Evolutionary conservation across 2,113 vertebrate species (phyloP).

Genomic region (Catharus fuscescens): DNA sequence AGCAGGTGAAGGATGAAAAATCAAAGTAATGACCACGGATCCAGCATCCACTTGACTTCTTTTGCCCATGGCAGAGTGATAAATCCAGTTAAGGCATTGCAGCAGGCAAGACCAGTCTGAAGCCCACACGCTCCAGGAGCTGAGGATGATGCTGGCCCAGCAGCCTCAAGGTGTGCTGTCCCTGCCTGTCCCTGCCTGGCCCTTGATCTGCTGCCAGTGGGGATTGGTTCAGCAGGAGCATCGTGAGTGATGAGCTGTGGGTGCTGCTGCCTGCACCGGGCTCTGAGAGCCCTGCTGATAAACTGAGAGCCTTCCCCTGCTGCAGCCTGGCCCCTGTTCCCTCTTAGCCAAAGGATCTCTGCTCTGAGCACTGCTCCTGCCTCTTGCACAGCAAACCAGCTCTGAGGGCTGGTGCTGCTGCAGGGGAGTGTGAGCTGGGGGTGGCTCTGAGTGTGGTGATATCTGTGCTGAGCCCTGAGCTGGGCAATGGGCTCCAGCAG

Average conservation of each 20-base stretch:
- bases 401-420: not conserved
- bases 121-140: accelerated
- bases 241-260: not conserved
- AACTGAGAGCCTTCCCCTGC: not conserved
- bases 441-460: accelerated
- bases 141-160: not conserved
- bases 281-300: not conserved
- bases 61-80: accelerated
- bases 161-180: not conserved
- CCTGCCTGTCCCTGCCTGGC: not conserved
- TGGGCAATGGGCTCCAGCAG: accelerated
- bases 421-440: not conserved
- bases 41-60: not conserved
- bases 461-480: accelerated
- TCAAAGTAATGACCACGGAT: not conserved
- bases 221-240: not conserved
- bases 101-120: accelerated
- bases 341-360: not conserved
- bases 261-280: not conserved
- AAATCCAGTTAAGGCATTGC: not conserved
- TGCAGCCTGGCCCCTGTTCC: accelerated
- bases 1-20: not conserved
- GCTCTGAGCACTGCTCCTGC: accelerated
- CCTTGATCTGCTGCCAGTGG: not conserved
- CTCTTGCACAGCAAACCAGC: accelerated